A percentile compares a stretch with the other conserved stretches of the same genome.
phyloP scores from a whole-genome alignment of 2,113 vertebrate genomes.

The Nothoprocta perdicaria region DNA sequence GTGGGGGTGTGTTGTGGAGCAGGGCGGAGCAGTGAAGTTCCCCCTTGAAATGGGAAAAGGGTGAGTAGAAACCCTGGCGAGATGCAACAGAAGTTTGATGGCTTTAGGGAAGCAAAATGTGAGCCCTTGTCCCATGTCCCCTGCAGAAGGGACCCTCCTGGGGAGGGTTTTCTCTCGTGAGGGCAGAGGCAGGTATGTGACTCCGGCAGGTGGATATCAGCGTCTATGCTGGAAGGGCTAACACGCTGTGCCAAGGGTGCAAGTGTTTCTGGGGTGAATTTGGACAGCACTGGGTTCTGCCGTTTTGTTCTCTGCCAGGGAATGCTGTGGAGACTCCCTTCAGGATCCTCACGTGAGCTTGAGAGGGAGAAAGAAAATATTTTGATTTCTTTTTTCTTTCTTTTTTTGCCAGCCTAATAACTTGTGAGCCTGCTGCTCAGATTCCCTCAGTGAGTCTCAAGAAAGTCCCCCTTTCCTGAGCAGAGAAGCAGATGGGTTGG shows the following conservation, averaged over 20 bases:
- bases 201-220: accelerated
- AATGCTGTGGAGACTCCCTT: background rate
- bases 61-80: background rate
- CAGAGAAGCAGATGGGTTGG: background rate
- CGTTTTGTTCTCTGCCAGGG: slow-evolving; percentile 16
- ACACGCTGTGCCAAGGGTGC: background rate
- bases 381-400: background rate
- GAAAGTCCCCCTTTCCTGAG: background rate
- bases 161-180: background rate
- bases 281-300: background rate
- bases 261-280: background rate
- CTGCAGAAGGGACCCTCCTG: background rate
- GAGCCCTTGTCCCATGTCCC: accelerated
- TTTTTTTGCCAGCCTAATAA: background rate
- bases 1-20: background rate
- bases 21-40: background rate
- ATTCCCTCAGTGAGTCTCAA: accelerated
- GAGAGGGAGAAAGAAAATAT: slow-evolving; percentile 22
- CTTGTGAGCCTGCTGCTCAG: background rate
- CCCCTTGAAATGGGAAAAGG: background rate
- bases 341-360: background rate
- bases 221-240: background rate
- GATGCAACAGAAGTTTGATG: background rate
- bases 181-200: background rate
- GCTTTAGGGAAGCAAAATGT: background rate